Base-by-base conservation (phyloP, 2,113 vertebrate genomes). In the Sialia sialis region DNA sequence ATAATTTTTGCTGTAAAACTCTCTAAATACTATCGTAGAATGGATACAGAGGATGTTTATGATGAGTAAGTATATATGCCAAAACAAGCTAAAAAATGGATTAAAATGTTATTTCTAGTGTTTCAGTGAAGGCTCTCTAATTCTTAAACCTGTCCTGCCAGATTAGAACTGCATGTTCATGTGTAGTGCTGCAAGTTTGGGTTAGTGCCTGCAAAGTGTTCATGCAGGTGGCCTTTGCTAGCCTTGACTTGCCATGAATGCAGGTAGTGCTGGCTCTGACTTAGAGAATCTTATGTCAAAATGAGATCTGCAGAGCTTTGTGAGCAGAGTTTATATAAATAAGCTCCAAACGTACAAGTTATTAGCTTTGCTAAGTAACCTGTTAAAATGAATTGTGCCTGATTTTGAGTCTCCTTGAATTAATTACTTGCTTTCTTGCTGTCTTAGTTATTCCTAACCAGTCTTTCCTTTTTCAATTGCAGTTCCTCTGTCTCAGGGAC, bases 41-140 rank as follows among this genome's bases (percentile, higher is more conserved):
- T 99, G 99, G 98, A 99, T 63, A 99, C 99, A 3, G 99, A 99
- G 97, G 99, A 99, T 19, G 98, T 99, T 32, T 99, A 99, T 46
- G 99, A 99, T 21, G 99, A 99, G 99, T 99, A 96, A 98, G 99
- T 99, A 90, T 20, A 15, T 39, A 8, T 41, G 46, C 9, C 77
- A 75, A 80, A 67, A 5, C 51, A 49, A 79, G 10, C 23, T 29
- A n/a, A 56, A 49, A 66, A 22, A 81, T 46, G 36, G 43, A 26
- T 70, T 62, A 21, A 70, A 89, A 55, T 67, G 13, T 7, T 67
- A 79, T 82, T 76, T 26, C 14, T 64, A 7, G 12, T n/a, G 25
- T 67, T 48, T 48, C 48, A n/a, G 0, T 58, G 72, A 74, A 62
- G 46, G 36, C 3, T 1, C 25, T 77, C 1, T 87, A 55, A 34